Percentiles rank a stretch among this genome's conserved stretches.
Evolutionary conservation across 2,113 vertebrate genomes (phyloP).

Genomic region (Cynocephalus volans): DNA sequence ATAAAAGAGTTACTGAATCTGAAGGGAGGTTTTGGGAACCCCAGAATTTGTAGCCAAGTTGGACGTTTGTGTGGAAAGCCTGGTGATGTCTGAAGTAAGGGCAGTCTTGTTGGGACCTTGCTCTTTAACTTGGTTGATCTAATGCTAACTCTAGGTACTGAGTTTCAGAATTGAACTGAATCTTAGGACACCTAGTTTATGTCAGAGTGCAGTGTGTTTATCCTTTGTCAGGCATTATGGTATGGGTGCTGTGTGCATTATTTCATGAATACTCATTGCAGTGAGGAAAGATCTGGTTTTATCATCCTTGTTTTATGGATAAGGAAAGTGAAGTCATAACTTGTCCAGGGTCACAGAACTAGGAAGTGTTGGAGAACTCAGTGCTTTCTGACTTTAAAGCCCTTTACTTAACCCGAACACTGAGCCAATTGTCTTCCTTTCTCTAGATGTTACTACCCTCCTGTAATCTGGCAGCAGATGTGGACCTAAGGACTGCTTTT

Average conservation of each 20-base stretch:
- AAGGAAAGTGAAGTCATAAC: neutral
- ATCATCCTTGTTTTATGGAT: neutral
- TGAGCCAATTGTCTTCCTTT: neutral
- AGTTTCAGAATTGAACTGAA: neutral
- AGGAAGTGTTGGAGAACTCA: neutral
- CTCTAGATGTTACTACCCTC: neutral
- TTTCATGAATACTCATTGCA: neutral
- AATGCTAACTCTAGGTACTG: neutral
- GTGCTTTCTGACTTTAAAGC: neutral
- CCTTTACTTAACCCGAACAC: neutral
- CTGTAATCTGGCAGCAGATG: neutral
- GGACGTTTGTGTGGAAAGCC: neutral
- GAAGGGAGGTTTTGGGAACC: neutral
- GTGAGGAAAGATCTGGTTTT: neutral
- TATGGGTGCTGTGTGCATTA: neutral
- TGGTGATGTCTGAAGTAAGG: neutral
- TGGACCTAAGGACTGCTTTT: neutral
- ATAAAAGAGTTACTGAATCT: neutral
- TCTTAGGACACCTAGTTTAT: neutral
- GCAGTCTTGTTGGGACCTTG: neutral
- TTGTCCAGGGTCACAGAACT: neutral
- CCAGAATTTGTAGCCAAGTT: neutral
- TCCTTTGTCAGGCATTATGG: neutral
- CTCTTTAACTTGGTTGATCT: slow-evolving; percentile 4
- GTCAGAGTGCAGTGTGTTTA: neutral